These are phyloP conservation scores for Pangasianodon gigas DNA, from an alignment of 2,113 vertebrate species.

Conservation along the genomic window DNA sequence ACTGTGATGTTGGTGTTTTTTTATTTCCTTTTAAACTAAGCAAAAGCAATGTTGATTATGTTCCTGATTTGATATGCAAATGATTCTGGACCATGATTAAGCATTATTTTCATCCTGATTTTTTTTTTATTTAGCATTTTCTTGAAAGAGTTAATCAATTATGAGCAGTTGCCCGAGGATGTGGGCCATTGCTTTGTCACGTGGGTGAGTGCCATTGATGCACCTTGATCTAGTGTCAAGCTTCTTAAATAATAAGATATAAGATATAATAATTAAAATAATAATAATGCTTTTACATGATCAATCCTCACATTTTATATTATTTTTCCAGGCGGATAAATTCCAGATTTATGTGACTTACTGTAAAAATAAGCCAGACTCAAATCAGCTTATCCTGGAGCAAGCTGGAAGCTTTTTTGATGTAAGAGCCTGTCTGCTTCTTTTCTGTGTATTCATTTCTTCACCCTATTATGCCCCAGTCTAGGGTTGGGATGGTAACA, in stretches of 20 bases:
- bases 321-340: slow-evolving; percentile 89
- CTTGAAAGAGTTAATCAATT: slow-evolving; percentile 96
- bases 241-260: no score
- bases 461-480: not conserved
- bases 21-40: slow-evolving; percentile 10
- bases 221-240: not conserved
- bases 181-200: slow-evolving; percentile 99
- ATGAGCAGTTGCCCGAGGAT: slow-evolving; percentile 96
- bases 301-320: not conserved
- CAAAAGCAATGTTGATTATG: not conserved
- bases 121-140: slow-evolving; percentile 82
- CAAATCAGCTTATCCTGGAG: slow-evolving; percentile 95
- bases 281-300: not conserved
- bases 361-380: slow-evolving; percentile 99
- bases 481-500: not conserved
- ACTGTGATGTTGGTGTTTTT: not conserved
- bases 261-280: not conserved
- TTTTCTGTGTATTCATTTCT: not conserved
- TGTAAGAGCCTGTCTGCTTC: slow-evolving; percentile 75
- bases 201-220: slow-evolving; percentile 78
- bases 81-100: not conserved
- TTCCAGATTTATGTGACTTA: slow-evolving; percentile 99
- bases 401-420: slow-evolving; percentile 95
- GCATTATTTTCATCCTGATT: slow-evolving; percentile 25
- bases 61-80: slow-evolving; percentile 13